Conservation (phyloP, 2,113 vertebrate species). For the Paramormyrops kingsleyae region DNA sequence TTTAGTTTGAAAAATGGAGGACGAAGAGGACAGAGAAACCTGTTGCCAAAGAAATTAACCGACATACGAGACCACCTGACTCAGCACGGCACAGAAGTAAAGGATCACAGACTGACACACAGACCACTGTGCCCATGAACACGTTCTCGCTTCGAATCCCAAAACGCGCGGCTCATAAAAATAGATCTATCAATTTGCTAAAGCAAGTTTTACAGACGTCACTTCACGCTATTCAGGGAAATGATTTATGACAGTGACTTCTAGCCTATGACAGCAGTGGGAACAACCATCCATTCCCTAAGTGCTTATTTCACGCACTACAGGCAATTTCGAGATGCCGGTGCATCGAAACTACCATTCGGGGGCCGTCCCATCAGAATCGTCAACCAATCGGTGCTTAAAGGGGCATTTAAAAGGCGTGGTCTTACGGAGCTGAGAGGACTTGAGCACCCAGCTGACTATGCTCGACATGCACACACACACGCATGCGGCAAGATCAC, state of each 20-base stretch:
- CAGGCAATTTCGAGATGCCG: neutral
- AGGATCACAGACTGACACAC: neutral
- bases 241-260: conserved; percentile 2
- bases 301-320: neutral
- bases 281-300: neutral
- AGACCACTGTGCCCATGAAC: neutral
- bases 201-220: neutral
- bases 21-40: neutral
- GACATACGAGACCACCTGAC: neutral
- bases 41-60: neutral
- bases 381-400: neutral
- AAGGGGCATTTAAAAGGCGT: neutral
- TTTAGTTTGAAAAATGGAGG: neutral
- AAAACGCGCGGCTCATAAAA: neutral
- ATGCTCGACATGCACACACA: neutral
- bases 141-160: neutral
- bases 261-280: neutral
- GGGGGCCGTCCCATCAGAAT: neutral
- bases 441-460: neutral
- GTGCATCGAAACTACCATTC: neutral
- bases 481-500: neutral
- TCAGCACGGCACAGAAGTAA: neutral
- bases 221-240: neutral
- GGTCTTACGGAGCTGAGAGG: neutral
- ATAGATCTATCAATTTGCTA: conserved; percentile 2